Evolutionary conservation across 2,113 vertebrate species (phyloP), one percentile per base, ranked within the genome.

Genomic region (human (Homo sapiens)): DNA sequence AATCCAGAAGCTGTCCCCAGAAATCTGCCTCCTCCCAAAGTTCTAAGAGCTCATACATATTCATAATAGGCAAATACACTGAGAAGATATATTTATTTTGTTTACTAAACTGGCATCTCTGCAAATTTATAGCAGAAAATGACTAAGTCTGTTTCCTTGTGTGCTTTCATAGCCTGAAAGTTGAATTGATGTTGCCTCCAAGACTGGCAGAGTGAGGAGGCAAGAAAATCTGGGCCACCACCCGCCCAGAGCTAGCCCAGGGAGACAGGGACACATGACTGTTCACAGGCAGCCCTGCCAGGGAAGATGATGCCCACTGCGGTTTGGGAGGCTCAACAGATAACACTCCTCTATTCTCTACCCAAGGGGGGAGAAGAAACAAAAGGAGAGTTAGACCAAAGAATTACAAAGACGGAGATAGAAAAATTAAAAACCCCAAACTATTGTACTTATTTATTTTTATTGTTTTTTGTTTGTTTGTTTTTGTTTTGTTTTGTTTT

Each of bases 71-170:
- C 93, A 82, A 94, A 96, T 94, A 92, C 12, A 50, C 73, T 79
- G 85, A 96, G 94, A 94, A 9, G 23, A 75, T 43, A 92, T 70
- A 96, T 97, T 96, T 93, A 95, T 97, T 97, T 94, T 94, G 61
- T 98, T 98, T 97, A 97, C 96, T 97, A 96, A 98, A 66, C 52
- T 78, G 75, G 57, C 14, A 0, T 90, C 82, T 94, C 50, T 32
- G 14, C 70, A 96, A 93, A 83, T 95, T 92, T 95, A 92, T 78
- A 59, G 61, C 45, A 73, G 83, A 78, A 93, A 93, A 90, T 64
- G 64, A 70, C 59, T 96, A 96, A 68, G 78, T 97, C 86, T 89
- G 38, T 70, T 94, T 96, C 87, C 73, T 95, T 82, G 50, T 43
- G 52, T 23, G 13, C 61, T 70, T 97, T 95, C 70, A 52, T 25